Evolutionary conservation across 2,888 invertebrate species (phyloP), one percentile per base, ranked within the genome.

Genomic region (Metacarcinus magister): DNA sequence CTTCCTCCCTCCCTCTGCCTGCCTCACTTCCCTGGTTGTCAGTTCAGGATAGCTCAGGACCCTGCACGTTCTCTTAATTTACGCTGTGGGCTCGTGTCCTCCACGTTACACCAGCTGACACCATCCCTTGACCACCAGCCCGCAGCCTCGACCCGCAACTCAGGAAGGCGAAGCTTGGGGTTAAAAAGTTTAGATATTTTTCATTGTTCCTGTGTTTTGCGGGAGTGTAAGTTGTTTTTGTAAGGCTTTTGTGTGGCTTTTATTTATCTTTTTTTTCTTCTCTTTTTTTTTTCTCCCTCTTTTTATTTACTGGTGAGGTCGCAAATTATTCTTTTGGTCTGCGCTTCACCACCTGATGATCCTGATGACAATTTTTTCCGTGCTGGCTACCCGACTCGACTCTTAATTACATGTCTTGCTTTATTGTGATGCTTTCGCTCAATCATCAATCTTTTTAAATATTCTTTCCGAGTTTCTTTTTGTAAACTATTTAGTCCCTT

Each of bases 321-420:
- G 10, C 67, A 67, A 23, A 16, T 16, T 67, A 67, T 67, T 67
- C 7, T 48, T 48, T 48, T 23, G n/a, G 67, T 67, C 23, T 67
- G 5, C 67, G 67, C 67, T 23, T 67, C 67, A 67, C n/a, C n/a
- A 16, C 23, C n/a, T n/a, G n/a, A n/a, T 54, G 54, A 13, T 67
- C 67, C n/a, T 67, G 67, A 23, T 67, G 19, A 67, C n/a, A n/a
- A 23, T 19, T n/a, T 67, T 67, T 13, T 48, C 67, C n/a, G 5
- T 67, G 67, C 19, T 67, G 67, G 67, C n/a, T 16, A 67, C n/a
- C n/a, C n/a, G n/a, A n/a, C n/a, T 67, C 67, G 67, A n/a, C 4
- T 67, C 67, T 67, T 67, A n/a, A 67, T 67, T 67, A 67, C 67
- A 67, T 67, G 67, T n/a, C 67, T 19, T 67, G 67, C 23, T 67